Evolutionary conservation across 2,888 invertebrate genomes (phyloP), one percentile per base, ranked within the genome.

Genomic region (Synanthedon tipuliformis): DNA sequence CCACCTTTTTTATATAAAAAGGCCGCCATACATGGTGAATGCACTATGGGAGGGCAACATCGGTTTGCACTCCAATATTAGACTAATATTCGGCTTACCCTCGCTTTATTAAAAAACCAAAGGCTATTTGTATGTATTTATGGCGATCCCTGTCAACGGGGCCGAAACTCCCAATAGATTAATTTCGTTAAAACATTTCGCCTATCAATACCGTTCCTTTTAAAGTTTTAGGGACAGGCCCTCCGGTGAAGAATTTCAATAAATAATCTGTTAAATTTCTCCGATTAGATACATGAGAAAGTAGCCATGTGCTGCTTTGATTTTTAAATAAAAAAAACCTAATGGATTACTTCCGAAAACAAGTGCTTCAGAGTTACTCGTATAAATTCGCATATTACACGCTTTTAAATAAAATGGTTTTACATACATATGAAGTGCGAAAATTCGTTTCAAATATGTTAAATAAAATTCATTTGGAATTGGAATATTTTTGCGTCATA

Each of bases 31-130:
- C 70, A 66, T 67, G 59, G 63, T 65, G 70, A 69, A 67, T 72
- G 65, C 75, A 71, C 64, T 63, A 68, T 68, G 71, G 57, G 72
- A 73, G 81, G 77, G 82, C 74, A 76, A 86, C 86, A 87, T 81
- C 69, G 81, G 83, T 85, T 85, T 84, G 85, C 86, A 86, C 86
- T 87, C 78, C 69, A 75, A 81, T 86, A 86, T 86, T 83, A 76
- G 76, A 63, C 82, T 84, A 85, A 86, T 86, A 86, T 84, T 79
- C 83, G 76, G 72, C 77, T 73, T 76, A 80, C 84, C 87, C 85
- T 75, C 75, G 69, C 75, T 73, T 82, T 86, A 85, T 85, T 86
- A 85, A 85, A 84, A 50, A 86, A 81, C 81, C 78, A 75, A 78
- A 74, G 76, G 78, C 83, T 77, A 82, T 86, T 86, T 84, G 83